Evolutionary conservation across 2,113 vertebrate species (phyloP), one percentile per base, ranked within the genome.

Genomic region (Gadus macrocephalus): DNA sequence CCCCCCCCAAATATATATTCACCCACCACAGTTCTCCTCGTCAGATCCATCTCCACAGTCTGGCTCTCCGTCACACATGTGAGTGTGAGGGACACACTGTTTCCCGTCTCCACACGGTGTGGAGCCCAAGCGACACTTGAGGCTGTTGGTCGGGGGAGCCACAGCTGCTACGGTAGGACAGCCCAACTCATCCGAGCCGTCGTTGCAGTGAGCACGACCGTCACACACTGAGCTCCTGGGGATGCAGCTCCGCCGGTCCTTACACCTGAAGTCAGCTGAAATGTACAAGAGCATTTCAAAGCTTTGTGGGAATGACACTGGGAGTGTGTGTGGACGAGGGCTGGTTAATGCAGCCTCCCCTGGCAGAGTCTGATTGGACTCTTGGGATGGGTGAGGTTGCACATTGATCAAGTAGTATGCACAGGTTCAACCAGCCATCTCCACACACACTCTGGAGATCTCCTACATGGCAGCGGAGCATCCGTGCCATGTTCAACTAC

Each of bases 11-110:
- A 25, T 74, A 14, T 55, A 72, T 35, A 76, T 83, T 3, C 85
- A 90, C 69, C 85, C 67, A 72, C 78, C 81, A 64, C 88, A 78
- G 1, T 85, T 93, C 3, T 73, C 66, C 77, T 89, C 87, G 68
- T 97, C 94, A 0, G 94, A 95, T 64, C 93, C 93, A 63, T 96
- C 95, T 0, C 9, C 53, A 61, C 95, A 96, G 42, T 49, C 42
- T 14, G 17, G 74, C 49, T 93, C 88, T 9, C 93, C 94, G 20
- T 96, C 92, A 61, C 95, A 96, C 16, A 94, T 0, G 0, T 91
- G 91, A 31, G 87, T 91, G 14, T 66, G 75, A 3, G 90, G 77
- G 15, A 96, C 78, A 0, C 94, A 96, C 1, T 83, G 86, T 0
- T 49, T 82, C 38, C 89, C 85, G 0, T 94, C 89, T 4, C 0